phyloP scores from a whole-genome alignment of 2,888 invertebrate genomes.

The Coleophora deauratella region DNA sequence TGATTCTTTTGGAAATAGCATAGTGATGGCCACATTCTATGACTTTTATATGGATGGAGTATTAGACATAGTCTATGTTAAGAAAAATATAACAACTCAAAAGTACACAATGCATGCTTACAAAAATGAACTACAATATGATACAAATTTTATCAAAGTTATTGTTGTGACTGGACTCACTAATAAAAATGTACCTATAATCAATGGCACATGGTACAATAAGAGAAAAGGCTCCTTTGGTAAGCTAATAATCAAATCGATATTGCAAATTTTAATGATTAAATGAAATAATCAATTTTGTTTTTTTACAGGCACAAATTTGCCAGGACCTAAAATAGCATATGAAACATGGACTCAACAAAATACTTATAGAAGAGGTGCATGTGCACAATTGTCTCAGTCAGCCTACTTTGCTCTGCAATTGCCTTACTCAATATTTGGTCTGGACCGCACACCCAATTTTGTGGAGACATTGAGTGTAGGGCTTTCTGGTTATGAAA shows the following conservation, averaged over 20 bases:
- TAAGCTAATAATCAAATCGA: constrained; percentile 25
- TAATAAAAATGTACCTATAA: constrained; percentile 80
- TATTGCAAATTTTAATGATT: neutral
- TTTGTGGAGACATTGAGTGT: constrained; percentile 94
- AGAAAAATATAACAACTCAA: constrained; percentile 60
- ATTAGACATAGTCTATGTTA: constrained; percentile 89
- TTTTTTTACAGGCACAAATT: constrained; percentile 78
- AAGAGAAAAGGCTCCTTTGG: constrained; percentile 84
- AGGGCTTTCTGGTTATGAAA: constrained; percentile 80
- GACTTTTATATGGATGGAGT: constrained; percentile 96
- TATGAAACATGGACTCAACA: constrained; percentile 93
- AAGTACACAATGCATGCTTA: constrained; percentile 83
- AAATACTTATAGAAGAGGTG: constrained; percentile 84
- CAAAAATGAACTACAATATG: constrained; percentile 91
- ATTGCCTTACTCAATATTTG: constrained; percentile 96
- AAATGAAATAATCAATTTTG: neutral
- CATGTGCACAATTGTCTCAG: constrained; percentile 91
- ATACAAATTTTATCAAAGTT: constrained; percentile 96
- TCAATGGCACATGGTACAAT: constrained; percentile 82
- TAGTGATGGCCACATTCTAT: constrained; percentile 91
- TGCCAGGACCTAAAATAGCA: constrained; percentile 91
- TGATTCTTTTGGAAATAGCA: constrained; percentile 79
- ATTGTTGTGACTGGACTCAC: constrained; percentile 91
- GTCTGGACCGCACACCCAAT: constrained; percentile 97
- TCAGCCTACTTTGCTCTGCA: constrained; percentile 95